Base-by-base conservation (phyloP, 2,113 vertebrate species). In the Grammomys dolichurus region DNA sequence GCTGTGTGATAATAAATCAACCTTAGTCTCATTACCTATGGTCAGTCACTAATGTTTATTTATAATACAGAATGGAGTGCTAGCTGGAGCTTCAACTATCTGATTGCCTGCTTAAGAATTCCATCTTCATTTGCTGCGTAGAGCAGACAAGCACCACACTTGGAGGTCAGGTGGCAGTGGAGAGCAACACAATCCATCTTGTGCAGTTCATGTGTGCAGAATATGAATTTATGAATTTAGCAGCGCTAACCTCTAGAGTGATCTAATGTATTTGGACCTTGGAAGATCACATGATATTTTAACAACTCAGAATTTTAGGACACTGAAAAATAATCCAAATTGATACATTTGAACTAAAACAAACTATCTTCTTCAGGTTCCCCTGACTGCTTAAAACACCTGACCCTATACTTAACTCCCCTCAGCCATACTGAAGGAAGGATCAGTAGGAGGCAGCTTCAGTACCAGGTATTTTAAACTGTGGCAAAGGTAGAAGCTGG, bases 201-300 rank as follows among this genome's bases (percentile, higher is more conserved):
- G 17, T 33, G 13, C 26, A 90, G 31, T 77, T 75, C 70, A n/a
- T 31, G 33, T 46, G 6, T 89, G 54, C 88, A 19, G 86, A 22
- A 82, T 51, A 70, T 65, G 6, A 82, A 36, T 75, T 82, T 5
- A 65, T 65, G 6, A 82, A 40, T 75, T 82, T 46, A 26, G 36
- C 63, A 93, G 67, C 89, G 93, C 36, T 88, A 51, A 81, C 60
- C 4, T 94, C 24, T 36, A n/a, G 90, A 91, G 85, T 84, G 10
- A 1, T 51, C 17, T 46, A 69, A 56, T 26, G n/a, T 12, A 28
- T 88, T 95, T 43, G 2, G n/a, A 80, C 33, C 58, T 22, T 89
- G 80, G 92, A 90, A 92, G 89, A 77, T 92, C 67, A 90, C 67
- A 93, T 85, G 65, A 16, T 65, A 87, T 91, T 93, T 92, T 31